A percentile compares a stretch with the other conserved stretches of the same genome.
Conservation (phyloP, 2,113 vertebrate species). For the Thymallus thymallus region DNA sequence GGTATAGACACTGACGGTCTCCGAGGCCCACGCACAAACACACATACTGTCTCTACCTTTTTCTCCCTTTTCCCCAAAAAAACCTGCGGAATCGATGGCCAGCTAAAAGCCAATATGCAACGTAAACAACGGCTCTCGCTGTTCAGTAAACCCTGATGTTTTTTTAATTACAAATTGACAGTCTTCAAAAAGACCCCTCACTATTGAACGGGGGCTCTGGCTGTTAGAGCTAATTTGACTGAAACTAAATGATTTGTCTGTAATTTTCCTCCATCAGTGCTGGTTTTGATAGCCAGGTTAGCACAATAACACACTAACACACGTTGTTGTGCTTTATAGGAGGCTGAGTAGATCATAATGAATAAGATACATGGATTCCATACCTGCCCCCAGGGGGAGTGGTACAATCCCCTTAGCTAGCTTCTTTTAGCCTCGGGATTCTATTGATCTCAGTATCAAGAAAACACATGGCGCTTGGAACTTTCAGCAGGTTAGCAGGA, state of each 20-base stretch:
- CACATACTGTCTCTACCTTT: constrained; percentile 19
- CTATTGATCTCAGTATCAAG: constrained; percentile 49
- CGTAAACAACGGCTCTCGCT: constrained; percentile 51
- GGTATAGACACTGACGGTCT: no score
- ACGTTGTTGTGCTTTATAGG: constrained; percentile 18
- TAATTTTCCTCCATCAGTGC: constrained; percentile 38
- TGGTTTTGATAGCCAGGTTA: constrained; percentile 17
- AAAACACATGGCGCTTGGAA: constrained; percentile 56
- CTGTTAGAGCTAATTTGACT: constrained; percentile 53
- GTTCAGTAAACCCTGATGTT: constrained; percentile 44
- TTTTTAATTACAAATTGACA: constrained; percentile 67
- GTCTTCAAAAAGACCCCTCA: constrained; percentile 5
- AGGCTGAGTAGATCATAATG: constrained; percentile 12
- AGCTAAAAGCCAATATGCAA: constrained; percentile 55
- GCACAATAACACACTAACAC: constrained; percentile 27
- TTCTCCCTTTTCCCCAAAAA: constrained; percentile 18
- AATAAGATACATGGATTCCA: no score
- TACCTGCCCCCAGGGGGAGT: not conserved
- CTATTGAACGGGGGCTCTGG: constrained; percentile 31
- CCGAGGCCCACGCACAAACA: constrained; percentile 15
- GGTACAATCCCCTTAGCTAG: constrained; percentile 40
- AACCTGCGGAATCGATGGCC: constrained; percentile 52
- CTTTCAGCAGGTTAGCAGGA: constrained; percentile 50
- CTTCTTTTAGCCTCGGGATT: constrained; percentile 44
- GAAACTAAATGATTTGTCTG: constrained; percentile 42